These are phyloP conservation scores for Drosophila putrida DNA, from an alignment of 2,888 invertebrate genomes.

Conservation along the genomic window DNA sequence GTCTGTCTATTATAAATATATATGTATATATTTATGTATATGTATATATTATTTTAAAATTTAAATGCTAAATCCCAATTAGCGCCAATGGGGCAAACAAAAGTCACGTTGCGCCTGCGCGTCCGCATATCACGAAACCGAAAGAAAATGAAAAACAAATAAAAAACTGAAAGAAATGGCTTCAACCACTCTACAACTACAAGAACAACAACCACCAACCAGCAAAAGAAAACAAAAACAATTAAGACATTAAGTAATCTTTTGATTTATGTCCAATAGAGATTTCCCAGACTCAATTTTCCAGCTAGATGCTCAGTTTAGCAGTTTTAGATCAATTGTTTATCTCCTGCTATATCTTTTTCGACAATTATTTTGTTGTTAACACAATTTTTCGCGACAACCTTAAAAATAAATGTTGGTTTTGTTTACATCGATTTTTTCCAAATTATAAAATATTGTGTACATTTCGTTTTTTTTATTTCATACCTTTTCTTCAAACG, in stretches of 20 bases:
- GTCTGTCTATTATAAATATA: constrained; percentile 61
- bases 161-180: constrained; percentile 31
- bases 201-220: constrained; percentile 30
- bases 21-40: constrained; percentile 49
- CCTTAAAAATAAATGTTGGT: constrained; percentile 14
- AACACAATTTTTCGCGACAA: not conserved
- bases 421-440: constrained; percentile 19
- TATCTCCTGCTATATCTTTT: constrained; percentile 15
- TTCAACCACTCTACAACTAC: constrained; percentile 54
- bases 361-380: constrained; percentile 37
- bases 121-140: constrained; percentile 61
- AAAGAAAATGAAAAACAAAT: constrained; percentile 28
- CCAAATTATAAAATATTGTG: constrained; percentile 31
- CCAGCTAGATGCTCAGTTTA: constrained; percentile 19
- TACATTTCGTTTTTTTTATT: constrained; percentile 24
- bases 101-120: constrained; percentile 70
- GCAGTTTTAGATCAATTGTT: constrained; percentile 30
- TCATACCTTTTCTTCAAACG: constrained; percentile 31
- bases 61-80: constrained; percentile 46
- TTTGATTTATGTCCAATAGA: constrained; percentile 11
- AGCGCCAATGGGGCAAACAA: constrained; percentile 35
- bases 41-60: constrained; percentile 55
- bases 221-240: constrained; percentile 11
- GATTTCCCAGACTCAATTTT: constrained; percentile 6
- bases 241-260: not conserved